Evolutionary conservation across 2,113 vertebrate species (phyloP), one percentile per base, ranked within the genome.

Genomic region (Haliaeetus leucogaster): DNA sequence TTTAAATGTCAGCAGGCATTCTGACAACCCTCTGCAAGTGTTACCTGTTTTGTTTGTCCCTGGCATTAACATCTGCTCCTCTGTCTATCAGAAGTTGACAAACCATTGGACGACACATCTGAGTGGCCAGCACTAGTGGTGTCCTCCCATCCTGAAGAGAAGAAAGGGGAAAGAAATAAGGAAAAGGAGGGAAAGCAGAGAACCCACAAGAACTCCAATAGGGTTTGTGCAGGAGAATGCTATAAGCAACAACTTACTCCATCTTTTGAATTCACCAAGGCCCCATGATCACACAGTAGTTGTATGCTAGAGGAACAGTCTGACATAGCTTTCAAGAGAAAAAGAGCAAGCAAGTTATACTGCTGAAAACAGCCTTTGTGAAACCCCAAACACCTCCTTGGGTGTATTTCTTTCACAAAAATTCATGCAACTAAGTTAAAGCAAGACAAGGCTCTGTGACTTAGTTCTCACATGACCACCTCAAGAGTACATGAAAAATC

Each of bases 1-100:
- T 18, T 45, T 16, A 23, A 42, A 8, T 1, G 13, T 15, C 85
- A 48, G 78, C 29, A 61, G 52, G 26, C 42, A 13, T 3, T 8
- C 11, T 40, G 45, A 8, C 9, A 15, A 1, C 5, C 2, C 32
- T 5, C 52, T 4, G 52, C 26, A 36, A 1, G 9, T 21, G 40
- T 96, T 96, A 99, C 99, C 99, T 99, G 97, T 98, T 99, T 86
- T 99, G 99, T 90, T 99, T 99, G 98, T 99, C 99, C 86, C 98
- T 98, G 93, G 98, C 95, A 62, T 98, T 98, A 71, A 99, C 97
- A 23, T 99, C 99, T 0, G 99, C 99, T 17, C 99, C 99, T 72
- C 98, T 97, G 52, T 99, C 99, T 26, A 99, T 95, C 71, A 99
- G 98, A 91, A 99, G 98, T 95, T 99, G 99, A 92, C 99, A 99